Percentiles rank a stretch among this genome's conserved stretches.
phyloP scores from a whole-genome alignment of 1,140 invertebrate species.

The Zaprionus lachaisei region DNA sequence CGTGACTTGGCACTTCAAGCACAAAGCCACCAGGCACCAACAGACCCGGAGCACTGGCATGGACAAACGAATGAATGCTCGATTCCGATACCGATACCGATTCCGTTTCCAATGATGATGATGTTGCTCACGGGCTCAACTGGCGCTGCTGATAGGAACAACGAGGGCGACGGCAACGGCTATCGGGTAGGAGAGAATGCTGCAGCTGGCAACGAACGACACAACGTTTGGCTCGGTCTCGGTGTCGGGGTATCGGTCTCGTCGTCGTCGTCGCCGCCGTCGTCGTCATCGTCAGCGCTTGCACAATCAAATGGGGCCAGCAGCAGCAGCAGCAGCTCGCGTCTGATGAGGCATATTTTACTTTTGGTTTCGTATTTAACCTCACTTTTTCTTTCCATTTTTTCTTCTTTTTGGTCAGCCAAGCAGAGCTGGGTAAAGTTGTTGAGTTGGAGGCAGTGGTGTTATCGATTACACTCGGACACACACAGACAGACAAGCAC shows the following conservation, averaged over 20 bases:
- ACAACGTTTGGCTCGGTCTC: slow-evolving; percentile 41
- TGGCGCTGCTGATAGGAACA: slow-evolving; percentile 28
- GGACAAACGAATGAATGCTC: slow-evolving; percentile 29
- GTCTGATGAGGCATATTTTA: slow-evolving; percentile 57
- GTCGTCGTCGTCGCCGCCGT: slow-evolving; percentile 26
- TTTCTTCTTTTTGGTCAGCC: slow-evolving; percentile 19
- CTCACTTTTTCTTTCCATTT: slow-evolving; percentile 45
- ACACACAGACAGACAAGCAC: neutral
- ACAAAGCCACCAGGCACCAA: slow-evolving; percentile 24
- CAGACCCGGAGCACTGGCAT: slow-evolving; percentile 35
- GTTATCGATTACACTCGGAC: slow-evolving; percentile 47
- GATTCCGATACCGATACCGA: slow-evolving; percentile 30
- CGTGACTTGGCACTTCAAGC: slow-evolving; percentile 61
- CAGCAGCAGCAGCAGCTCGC: slow-evolving; percentile 27
- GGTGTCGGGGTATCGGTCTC: slow-evolving; percentile 25
- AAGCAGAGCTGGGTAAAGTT: slow-evolving; percentile 27
- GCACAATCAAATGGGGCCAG: slow-evolving; percentile 12
- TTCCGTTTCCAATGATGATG: slow-evolving; percentile 39
- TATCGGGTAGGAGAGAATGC: slow-evolving; percentile 32
- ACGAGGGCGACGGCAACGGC: neutral
- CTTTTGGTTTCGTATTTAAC: slow-evolving; percentile 54
- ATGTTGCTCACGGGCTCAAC: slow-evolving; percentile 51
- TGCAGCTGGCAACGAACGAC: slow-evolving; percentile 47
- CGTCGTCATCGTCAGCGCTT: slow-evolving; percentile 38
- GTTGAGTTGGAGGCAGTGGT: slow-evolving; percentile 19